phyloP scores from a whole-genome alignment of 2,113 vertebrate genomes.

The Tautogolabrus adspersus region DNA sequence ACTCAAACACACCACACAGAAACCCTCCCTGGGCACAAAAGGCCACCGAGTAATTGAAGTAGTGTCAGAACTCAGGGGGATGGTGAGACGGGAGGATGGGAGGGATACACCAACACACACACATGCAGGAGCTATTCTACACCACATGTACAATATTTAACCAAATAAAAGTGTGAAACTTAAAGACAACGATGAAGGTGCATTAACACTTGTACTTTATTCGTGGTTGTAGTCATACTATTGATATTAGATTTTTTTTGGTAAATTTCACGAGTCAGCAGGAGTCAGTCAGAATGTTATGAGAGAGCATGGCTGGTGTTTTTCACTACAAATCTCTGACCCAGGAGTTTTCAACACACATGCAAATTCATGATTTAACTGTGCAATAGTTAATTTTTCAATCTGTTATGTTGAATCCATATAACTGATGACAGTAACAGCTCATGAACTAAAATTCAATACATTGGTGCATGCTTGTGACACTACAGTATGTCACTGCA shows the following conservation, averaged over 20 bases:
- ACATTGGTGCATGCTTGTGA: too few relatives aligned
- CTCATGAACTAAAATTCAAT: too few relatives aligned
- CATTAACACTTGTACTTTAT: background rate
- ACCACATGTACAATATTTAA: background rate
- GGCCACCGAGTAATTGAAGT: constrained; percentile 71
- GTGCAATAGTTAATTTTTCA: too few relatives aligned
- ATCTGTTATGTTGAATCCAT: too few relatives aligned
- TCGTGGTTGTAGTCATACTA: background rate
- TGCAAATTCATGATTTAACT: too few relatives aligned
- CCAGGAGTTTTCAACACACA: too few relatives aligned
- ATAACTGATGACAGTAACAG: too few relatives aligned
- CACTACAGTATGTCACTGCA: too few relatives aligned
- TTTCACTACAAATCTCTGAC: background rate
- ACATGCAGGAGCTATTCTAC: background rate
- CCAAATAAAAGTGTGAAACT: background rate
- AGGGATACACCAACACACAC: constrained; percentile 34
- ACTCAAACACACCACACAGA: constrained; percentile 35
- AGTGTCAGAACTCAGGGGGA: constrained; percentile 75
- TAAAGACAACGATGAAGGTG: background rate
- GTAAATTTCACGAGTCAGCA: background rate
- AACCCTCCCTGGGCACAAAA: constrained; percentile 46
- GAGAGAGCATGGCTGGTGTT: background rate
- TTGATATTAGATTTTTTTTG: too few relatives aligned
- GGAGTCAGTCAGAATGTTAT: background rate
- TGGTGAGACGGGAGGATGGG: constrained; percentile 30